A percentile compares a stretch with the other conserved stretches of the same genome.
phyloP scores from a whole-genome alignment of 2,888 invertebrate species.

The Lasiommata megera region DNA sequence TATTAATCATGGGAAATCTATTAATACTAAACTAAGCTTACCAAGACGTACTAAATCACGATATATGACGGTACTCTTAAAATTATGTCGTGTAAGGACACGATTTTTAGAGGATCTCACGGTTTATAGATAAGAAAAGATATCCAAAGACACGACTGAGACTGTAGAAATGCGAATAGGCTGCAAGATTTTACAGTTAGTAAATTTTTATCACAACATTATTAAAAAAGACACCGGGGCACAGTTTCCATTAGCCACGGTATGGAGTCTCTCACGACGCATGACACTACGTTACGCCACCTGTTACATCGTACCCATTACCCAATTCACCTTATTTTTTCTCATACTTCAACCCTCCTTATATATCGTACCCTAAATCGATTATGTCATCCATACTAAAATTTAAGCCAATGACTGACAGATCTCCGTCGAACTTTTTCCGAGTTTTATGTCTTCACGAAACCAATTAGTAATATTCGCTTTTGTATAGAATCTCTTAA shows the following conservation, averaged over 20 bases:
- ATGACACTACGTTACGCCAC: constrained; percentile 53
- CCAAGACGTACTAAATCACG: too few relatives aligned
- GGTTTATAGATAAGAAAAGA: not conserved
- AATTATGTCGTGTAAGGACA: too few relatives aligned
- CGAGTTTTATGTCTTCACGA: too few relatives aligned
- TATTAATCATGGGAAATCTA: too few relatives aligned
- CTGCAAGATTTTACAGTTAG: constrained; percentile 48
- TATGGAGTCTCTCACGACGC: constrained; percentile 40
- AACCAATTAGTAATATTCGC: too few relatives aligned
- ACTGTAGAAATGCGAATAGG: constrained; percentile 7
- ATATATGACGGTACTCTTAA: too few relatives aligned
- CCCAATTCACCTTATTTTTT: constrained; percentile 45
- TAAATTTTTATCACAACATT: constrained; percentile 49
- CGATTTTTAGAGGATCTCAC: too few relatives aligned
- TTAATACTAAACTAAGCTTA: too few relatives aligned
- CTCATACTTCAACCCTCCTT: constrained; percentile 22
- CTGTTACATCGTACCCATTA: constrained; percentile 40
- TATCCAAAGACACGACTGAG: constrained; percentile 3
- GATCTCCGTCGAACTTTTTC: too few relatives aligned
- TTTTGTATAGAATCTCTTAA: too few relatives aligned
- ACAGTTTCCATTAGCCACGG: constrained; percentile 61
- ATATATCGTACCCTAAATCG: constrained; percentile 49
- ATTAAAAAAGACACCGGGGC: constrained; percentile 29
- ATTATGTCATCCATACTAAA: constrained; percentile 34
- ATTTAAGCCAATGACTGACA: not conserved